phyloP scores from a whole-genome alignment of 2,888 invertebrate species.

The Xylota sylvarum region DNA sequence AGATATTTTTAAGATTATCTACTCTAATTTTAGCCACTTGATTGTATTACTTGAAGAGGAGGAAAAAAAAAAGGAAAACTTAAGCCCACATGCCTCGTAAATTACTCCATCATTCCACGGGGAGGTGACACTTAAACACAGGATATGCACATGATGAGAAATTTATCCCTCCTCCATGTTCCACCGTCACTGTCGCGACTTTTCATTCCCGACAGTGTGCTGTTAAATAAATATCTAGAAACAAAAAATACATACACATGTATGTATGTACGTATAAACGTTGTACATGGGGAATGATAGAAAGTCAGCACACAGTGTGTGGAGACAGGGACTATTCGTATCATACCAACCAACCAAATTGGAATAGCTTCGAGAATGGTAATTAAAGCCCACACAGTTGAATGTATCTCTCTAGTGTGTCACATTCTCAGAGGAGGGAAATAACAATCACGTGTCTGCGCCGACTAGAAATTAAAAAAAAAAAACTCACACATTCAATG shows the following conservation, averaged over 20 bases:
- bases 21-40: constrained; percentile 29
- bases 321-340: constrained; percentile 1
- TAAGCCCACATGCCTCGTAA: constrained; percentile 63
- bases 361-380: constrained; percentile 46
- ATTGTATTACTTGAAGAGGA: not conserved
- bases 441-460: constrained; percentile 40
- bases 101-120: constrained; percentile 66
- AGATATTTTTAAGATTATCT: constrained; percentile 4
- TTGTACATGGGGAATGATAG: not conserved
- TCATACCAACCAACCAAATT: constrained; percentile 25
- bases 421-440: constrained; percentile 21
- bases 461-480: not conserved
- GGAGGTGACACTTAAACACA: constrained; percentile 73
- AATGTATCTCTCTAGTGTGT: constrained; percentile 17
- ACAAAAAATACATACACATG: not conserved
- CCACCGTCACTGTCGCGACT: constrained; percentile 10
- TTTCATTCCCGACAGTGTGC: constrained; percentile 19
- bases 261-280: too few species aligned
- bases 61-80: not conserved
- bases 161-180: constrained; percentile 28
- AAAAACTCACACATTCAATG: too few species aligned
- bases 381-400: constrained; percentile 68
- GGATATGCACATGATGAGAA: constrained; percentile 68
- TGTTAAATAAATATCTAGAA: constrained; percentile 27
- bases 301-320: not conserved